Evolutionary conservation across 2,797 vertebrate genomes (phyloP).

Genomic region (Labeo calbasu): DNA sequence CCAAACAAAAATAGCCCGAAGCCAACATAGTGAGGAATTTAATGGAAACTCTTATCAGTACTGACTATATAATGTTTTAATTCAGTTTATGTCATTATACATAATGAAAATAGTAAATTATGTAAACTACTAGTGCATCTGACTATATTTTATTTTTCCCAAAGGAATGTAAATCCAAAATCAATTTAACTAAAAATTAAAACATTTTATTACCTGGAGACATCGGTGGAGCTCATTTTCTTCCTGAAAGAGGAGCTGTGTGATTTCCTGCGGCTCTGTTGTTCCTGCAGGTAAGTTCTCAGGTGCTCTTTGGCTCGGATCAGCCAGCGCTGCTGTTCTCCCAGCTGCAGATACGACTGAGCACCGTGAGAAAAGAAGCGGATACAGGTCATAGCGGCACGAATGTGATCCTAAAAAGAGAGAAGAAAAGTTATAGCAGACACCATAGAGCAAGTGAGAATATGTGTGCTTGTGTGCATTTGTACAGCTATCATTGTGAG

Average conservation of each 20-base stretch:
- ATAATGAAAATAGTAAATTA: too few relatives aligned
- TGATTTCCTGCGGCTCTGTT: slow-evolving; percentile 83
- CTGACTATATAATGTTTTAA: neutral
- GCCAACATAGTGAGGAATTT: neutral
- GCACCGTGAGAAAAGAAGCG: slow-evolving; percentile 92
- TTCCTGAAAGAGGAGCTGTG: slow-evolving; percentile 85
- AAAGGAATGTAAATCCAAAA: neutral
- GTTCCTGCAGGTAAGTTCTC: slow-evolving; percentile 93
- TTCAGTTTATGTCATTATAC: neutral
- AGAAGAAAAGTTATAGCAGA: neutral
- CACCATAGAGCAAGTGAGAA: neutral
- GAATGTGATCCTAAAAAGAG: slow-evolving; percentile 87
- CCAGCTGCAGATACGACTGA: slow-evolving; percentile 88
- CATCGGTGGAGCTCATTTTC: slow-evolving; percentile 91
- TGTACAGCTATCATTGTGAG: too few relatives aligned
- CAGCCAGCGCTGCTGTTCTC: slow-evolving; percentile 90
- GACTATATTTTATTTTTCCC: neutral
- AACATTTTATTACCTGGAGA: slow-evolving; percentile 84
- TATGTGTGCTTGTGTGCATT: neutral
- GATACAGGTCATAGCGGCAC: slow-evolving; percentile 97
- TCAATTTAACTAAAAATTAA: neutral
- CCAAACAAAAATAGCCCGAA: neutral
- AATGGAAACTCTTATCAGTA: neutral
- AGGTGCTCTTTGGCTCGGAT: slow-evolving; percentile 95
- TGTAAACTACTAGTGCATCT: neutral